phyloP scores from a whole-genome alignment of 2,888 invertebrate species.

The Drosophila bunnanda region DNA sequence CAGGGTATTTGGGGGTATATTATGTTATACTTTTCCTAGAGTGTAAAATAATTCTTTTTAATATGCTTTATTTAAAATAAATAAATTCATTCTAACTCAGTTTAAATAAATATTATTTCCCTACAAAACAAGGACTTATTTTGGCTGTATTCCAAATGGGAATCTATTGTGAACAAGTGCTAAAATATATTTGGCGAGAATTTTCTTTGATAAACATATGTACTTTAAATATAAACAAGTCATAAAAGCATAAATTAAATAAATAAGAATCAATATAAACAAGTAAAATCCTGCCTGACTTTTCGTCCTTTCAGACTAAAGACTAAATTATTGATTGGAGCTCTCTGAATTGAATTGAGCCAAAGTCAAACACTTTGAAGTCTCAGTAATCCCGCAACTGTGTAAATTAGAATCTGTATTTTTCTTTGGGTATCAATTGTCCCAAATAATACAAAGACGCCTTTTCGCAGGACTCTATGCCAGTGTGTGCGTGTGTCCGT shows the following conservation, averaged over 20 bases:
- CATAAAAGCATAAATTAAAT: neutral
- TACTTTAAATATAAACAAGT: no score
- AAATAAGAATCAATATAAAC: neutral
- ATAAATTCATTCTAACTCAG: no score
- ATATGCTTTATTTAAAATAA: neutral
- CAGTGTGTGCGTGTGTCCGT: constrained; percentile 8
- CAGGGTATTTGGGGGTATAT: constrained; percentile 3
- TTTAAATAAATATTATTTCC: neutral
- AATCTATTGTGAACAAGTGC: no score
- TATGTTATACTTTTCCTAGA: no score
- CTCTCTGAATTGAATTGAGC: constrained; percentile 2
- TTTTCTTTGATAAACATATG: neutral
- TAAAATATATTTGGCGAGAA: neutral
- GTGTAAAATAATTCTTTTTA: no score
- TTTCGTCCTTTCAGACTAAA: neutral
- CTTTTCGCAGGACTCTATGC: constrained; percentile 14
- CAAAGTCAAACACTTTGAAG: constrained; percentile 4
- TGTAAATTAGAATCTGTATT: neutral
- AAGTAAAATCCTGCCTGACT: neutral
- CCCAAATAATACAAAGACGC: constrained; percentile 23
- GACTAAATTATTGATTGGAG: neutral
- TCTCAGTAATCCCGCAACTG: constrained; percentile 1
- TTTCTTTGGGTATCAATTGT: constrained; percentile 30
- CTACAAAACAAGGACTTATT: neutral
- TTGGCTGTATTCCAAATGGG: neutral